phyloP scores from a whole-genome alignment of 2,113 vertebrate genomes.

The Takifugu flavidus region DNA sequence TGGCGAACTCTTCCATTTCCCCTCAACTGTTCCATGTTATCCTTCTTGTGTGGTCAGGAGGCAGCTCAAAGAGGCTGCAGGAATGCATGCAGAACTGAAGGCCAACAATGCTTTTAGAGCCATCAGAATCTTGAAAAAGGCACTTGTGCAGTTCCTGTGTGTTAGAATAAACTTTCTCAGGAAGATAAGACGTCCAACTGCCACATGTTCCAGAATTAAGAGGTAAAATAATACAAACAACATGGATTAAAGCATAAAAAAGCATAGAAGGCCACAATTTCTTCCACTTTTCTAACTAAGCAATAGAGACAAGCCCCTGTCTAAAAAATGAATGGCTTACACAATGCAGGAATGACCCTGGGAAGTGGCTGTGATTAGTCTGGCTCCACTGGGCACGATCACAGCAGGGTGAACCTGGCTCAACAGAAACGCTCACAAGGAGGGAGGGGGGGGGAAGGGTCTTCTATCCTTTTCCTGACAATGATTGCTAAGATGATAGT shows the following conservation, averaged over 20 bases:
- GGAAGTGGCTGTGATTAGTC: constrained; percentile 65
- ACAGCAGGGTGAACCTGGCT: constrained; percentile 48
- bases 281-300: constrained; percentile 15
- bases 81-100: constrained; percentile 46
- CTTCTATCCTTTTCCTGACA: constrained; percentile 48
- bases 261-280: not conserved
- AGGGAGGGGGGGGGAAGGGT: constrained; percentile 25
- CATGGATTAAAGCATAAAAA: not conserved
- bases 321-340: constrained; percentile 33
- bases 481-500: constrained; percentile 59
- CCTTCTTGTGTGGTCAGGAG: constrained; percentile 64
- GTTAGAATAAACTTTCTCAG: constrained; percentile 23
- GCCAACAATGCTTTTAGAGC: constrained; percentile 67
- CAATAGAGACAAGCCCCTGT: constrained; percentile 34
- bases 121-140: constrained; percentile 29
- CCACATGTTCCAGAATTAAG: not conserved
- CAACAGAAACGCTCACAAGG: constrained; percentile 22
- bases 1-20: constrained; percentile 21
- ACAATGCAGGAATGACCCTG: constrained; percentile 54
- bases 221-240: constrained; percentile 1
- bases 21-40: constrained; percentile 1
- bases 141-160: constrained; percentile 38
- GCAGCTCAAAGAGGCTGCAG: constrained; percentile 41
- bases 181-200: constrained; percentile 39
- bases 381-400: constrained; percentile 64